Base-by-base conservation (phyloP, 2,888 invertebrate species). In the Heliconius aoede region DNA sequence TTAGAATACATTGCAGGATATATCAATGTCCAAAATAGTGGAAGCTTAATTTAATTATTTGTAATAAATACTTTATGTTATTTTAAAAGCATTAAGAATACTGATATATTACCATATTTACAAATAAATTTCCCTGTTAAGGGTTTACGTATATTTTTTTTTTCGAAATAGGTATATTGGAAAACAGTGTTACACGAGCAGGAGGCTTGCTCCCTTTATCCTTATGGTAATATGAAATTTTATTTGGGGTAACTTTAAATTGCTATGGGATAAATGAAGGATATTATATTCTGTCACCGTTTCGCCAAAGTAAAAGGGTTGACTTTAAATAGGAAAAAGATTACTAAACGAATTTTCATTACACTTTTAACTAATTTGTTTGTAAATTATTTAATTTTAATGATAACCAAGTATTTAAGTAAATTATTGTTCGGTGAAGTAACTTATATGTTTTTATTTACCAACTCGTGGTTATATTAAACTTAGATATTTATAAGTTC, bases 161-260 rank as follows among this genome's bases (percentile, higher is more conserved):
- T 30, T 61, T 30, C 18, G 15, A 13, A 30, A 30, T 68, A n/a
- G n/a, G n/a, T n/a, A 28, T 62, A 46, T 46, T 61, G 46, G 46
- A 72, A 72, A 46, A 72, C 62, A 62, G n/a, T 32, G 28, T 61
- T 21, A 73, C 9, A 73, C 46, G 36, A 40, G 46, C 72, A 15
- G 21, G 18, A 71, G 26, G 28, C 24, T 26, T 18, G 46, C 46
- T 11, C 30, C 51, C 32, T 61, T 74, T 55, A 74, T 36, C 69
- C 68, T 68, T 69, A 51, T 28, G 61, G 74, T 74, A 61, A 60
- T 74, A 68, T 69, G 24, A 51, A 74, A 69, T 26, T 13, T 51
- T 51, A n/a, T 40, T 69, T 60, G 62, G 26, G 46, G 51, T 74
- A 68, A 74, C 28, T 74, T 74, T 69, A 61, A 74, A 74, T 74